Percentiles rank a stretch among this genome's conserved stretches.
phyloP scores from a whole-genome alignment of 2,797 vertebrate species.

The Pseudomugil gertrudae region DNA sequence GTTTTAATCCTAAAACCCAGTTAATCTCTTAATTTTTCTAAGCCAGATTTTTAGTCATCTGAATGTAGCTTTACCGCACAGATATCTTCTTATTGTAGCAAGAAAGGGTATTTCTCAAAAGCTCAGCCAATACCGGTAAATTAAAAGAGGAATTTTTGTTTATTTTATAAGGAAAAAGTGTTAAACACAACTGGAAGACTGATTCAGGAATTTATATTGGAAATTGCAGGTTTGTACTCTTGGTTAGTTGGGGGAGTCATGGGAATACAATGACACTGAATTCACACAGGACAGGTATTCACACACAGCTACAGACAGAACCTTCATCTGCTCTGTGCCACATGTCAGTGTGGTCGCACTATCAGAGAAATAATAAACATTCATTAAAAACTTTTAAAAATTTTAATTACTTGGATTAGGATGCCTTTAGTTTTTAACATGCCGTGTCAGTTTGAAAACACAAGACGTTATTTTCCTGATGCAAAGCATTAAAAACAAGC shows the following conservation, averaged over 20 bases:
- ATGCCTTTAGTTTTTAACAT: conserved; percentile 44
- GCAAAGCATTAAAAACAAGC: conserved; percentile 58
- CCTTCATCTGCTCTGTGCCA: conserved; percentile 30
- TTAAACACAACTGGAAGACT: conserved; percentile 18
- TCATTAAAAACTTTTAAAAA: conserved; percentile 2
- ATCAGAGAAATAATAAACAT: conserved; percentile 3
- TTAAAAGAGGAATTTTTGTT: neutral
- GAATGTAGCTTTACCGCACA: conserved; percentile 12
- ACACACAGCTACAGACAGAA: conserved; percentile 47
- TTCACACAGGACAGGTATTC: conserved; percentile 30
- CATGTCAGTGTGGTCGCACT: conserved; percentile 34
- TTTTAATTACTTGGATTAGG: no score
- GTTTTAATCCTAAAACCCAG: neutral
- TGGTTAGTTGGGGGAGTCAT: conserved; percentile 60
- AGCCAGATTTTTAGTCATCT: neutral
- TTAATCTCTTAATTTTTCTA: neutral
- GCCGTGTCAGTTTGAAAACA: conserved; percentile 60
- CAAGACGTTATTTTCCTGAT: conserved; percentile 52
- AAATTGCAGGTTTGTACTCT: conserved; percentile 22
- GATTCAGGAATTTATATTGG: conserved; percentile 14
- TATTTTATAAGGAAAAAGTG: neutral
- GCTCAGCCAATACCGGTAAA: neutral
- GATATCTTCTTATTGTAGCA: neutral
- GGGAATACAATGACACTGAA: conserved; percentile 18
- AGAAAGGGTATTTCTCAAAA: neutral